Percentiles rank a stretch among this genome's conserved stretches.
Conservation (phyloP, 2,888 invertebrate species). For the Chrysolina americana region DNA sequence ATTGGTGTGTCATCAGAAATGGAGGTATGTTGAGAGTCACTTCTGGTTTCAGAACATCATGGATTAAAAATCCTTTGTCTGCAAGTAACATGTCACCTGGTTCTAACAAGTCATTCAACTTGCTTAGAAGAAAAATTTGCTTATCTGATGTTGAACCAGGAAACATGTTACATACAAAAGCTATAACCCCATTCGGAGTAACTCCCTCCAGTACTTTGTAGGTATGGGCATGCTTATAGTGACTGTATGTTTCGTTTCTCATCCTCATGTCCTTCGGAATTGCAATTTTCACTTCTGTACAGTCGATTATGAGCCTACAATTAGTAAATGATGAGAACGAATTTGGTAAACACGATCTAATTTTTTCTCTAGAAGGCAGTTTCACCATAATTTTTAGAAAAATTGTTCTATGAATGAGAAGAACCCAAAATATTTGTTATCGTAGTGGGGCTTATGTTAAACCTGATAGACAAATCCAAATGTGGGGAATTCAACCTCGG, state of each 20-base stretch:
- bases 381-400: not conserved
- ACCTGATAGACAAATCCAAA: not conserved
- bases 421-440: constrained; percentile 1
- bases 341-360: constrained; percentile 1
- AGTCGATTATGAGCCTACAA: not conserved
- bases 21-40: constrained; percentile 4
- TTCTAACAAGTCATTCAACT: constrained; percentile 11
- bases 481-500: not conserved
- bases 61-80: constrained; percentile 3
- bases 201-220: constrained; percentile 10
- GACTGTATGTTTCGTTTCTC: not conserved
- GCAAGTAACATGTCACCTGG: constrained; percentile 5
- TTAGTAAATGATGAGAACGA: not conserved
- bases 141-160: constrained; percentile 7
- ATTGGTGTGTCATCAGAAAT: not conserved
- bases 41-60: not conserved
- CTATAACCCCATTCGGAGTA: constrained; percentile 12
- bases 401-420: not conserved
- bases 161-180: constrained; percentile 11
- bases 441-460: not conserved
- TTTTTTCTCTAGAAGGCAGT: not conserved
- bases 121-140: constrained; percentile 6
- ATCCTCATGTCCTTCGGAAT: constrained; percentile 1
- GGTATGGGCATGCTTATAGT: not conserved
- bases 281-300: not conserved